Conservation (phyloP, 2,888 invertebrate species). For the Pyrocoelia pectoralis region DNA sequence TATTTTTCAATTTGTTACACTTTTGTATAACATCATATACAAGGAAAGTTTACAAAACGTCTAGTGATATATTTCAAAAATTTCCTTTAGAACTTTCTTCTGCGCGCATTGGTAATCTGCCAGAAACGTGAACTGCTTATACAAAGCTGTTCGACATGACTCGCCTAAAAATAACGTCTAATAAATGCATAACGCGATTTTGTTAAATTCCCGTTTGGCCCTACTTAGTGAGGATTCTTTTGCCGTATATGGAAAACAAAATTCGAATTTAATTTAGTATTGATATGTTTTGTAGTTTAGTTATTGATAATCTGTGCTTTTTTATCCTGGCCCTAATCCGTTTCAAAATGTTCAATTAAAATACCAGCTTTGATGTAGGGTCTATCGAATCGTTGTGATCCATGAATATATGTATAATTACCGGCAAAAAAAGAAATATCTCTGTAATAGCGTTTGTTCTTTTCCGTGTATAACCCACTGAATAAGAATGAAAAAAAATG, state of each 20-base stretch:
- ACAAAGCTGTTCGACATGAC: constrained; percentile 33
- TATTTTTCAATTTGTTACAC: too few relatives aligned
- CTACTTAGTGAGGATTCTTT: constrained; percentile 26
- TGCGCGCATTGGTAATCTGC: constrained; percentile 35
- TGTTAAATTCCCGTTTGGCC: constrained; percentile 31
- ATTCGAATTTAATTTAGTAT: not conserved
- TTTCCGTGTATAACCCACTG: too few relatives aligned
- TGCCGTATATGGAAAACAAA: constrained; percentile 32
- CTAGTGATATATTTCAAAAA: constrained; percentile 23
- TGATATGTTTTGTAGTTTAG: constrained; percentile 7
- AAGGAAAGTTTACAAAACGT: constrained; percentile 4
- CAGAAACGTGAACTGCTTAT: constrained; percentile 32
- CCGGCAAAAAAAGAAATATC: too few relatives aligned
- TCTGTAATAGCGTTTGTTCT: too few relatives aligned
- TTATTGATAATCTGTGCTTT: not conserved
- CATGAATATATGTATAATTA: too few relatives aligned
- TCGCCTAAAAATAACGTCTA: constrained; percentile 35
- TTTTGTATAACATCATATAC: too few relatives aligned
- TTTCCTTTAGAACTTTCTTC: constrained; percentile 25
- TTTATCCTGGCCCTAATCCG: not conserved
- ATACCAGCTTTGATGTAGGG: not conserved
- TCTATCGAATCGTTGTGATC: too few relatives aligned
- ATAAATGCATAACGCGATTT: constrained; percentile 38
- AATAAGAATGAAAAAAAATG: too few relatives aligned
- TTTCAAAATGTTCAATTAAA: not conserved